Evolutionary conservation across 2,797 vertebrate species (phyloP), one percentile per base, ranked within the genome.

Genomic region (Pelodytes ibericus): DNA sequence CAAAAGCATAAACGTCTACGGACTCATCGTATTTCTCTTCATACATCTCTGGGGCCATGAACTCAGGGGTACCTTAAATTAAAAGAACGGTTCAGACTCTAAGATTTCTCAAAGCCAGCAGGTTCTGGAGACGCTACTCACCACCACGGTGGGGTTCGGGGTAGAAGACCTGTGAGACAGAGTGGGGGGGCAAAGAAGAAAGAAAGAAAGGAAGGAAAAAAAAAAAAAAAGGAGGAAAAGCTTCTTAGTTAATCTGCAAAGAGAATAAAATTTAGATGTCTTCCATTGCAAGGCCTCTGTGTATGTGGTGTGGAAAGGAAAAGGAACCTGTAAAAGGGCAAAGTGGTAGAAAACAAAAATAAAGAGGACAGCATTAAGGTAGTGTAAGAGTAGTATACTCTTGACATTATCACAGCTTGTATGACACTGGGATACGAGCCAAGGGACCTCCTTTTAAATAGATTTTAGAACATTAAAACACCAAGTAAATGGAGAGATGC

Each of bases 1-100:
- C 98, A 86, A 99, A 99, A 88, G 98, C 98, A 86, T 99, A 99
- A 18, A 99, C 98, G 44, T 99, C 97, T 81, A 99, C 98, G 10
- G 94, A 97, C 75, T 99, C 98, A 84, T 99, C 97, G 18, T 99
- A 99, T 90, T 99, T 99, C 92, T 99, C 98, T 85, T 99, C 98
- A 81, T 99, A 99, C 97, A 99, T 99, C 94, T 99, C 97, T 57
- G 97, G 97, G 75, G 97, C 97, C 97, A 99, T 99, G 88, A 99
- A 99, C 91, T 99, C 97, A 94, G 97, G 97, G 84, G 97, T 99
- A 91, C 97, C 97, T 99, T 84, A 96, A 98, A 98, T 98, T 95
- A 96, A 96, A 96, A 98, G 93, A 98, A 97, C 89, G 91, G 94
- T 95, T 97, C 94, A 97, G 96, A 96, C 95, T 95, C 92, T 93